Evolutionary conservation across 2,888 invertebrate genomes (phyloP), one percentile per base, ranked within the genome.

Genomic region (Hypselothyrea guttata): DNA sequence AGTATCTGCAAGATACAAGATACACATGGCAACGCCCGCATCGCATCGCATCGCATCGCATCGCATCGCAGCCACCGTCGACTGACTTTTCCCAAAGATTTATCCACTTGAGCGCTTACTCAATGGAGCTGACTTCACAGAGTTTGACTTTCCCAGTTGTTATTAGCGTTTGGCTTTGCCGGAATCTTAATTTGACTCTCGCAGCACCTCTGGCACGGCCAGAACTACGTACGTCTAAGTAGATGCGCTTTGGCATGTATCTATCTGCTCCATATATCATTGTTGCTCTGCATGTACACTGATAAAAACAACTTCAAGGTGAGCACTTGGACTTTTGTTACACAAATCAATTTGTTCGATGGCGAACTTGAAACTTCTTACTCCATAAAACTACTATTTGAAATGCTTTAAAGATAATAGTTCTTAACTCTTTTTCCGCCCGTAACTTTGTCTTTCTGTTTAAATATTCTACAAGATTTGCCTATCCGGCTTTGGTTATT

Each of bases 41-140:
- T 75, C 59, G 68, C n/a, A n/a, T 34, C 13, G 13, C 56, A 45
- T 47, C 22, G 22, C 22, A 22, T 67, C 76, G 83, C 76, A 83
- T 74, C 59, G 68, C 48, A 53, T 40, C 35, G 58, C 45, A n/a
- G 22, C 28, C 9, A 35, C 63, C 49, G 45, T 48, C 51, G 48
- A 46, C 55, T 48, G 72, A 68, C 48, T 69, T 73, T 63, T 70
- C 42, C 52, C 38, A 40, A 58, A 68, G 38, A 62, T 70, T 72
- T 79, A 75, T 83, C 62, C 78, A 83, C 66, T 66, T 66, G 77
- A 83, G 52, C 62, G 84, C 76, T 59, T 64, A 70, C 62, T 61
- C 84, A 79, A 79, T 76, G 67, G 77, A 71, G 60, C 63, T 31
- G 49, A 62, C 72, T 72, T 56, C 49, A 67, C 68, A 45, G 47